A percentile compares a stretch with the other conserved stretches of the same genome.
Evolutionary conservation across 2,113 vertebrate genomes (phyloP).

Genomic region (Sialia sialis): DNA sequence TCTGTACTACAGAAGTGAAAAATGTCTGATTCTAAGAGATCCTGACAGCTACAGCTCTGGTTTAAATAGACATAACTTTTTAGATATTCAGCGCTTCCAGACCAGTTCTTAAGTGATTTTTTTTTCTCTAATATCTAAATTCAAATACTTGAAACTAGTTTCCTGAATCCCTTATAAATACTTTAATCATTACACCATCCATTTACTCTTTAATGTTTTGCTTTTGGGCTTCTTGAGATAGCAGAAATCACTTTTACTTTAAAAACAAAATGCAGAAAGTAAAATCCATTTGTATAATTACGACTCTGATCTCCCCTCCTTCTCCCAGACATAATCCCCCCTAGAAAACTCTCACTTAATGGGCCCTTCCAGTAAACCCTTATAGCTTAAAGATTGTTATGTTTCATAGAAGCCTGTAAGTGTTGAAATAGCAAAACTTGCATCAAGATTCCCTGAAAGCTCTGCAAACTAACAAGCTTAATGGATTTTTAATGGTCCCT

Average conservation of each 20-base stretch:
- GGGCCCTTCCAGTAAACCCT: conserved; percentile 39
- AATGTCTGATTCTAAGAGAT: not conserved
- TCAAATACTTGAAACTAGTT: conserved; percentile 4
- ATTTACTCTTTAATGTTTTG: conserved; percentile 31
- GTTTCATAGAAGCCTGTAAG: conserved; percentile 10
- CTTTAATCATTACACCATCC: not conserved
- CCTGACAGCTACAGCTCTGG: not conserved
- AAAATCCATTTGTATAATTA: conserved; percentile 52
- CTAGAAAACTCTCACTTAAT: conserved; percentile 41
- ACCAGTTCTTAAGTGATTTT: not conserved
- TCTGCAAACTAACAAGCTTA: conserved; percentile 56
- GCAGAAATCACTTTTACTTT: conserved; percentile 49
- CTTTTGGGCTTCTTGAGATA: conserved; percentile 51
- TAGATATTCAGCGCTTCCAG: not conserved
- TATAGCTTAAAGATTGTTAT: conserved; percentile 30
- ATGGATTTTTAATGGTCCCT: conserved; percentile 64
- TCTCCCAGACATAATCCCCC: not conserved
- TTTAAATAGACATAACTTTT: conserved; percentile 3
- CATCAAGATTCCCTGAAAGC: conserved; percentile 39
- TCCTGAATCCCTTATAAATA: not conserved
- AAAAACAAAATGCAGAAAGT: conserved; percentile 55
- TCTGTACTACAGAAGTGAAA: not conserved
- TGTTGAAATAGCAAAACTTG: conserved; percentile 36
- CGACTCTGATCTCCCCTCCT: not conserved
- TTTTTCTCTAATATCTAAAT: not conserved